Evolutionary conservation across 2,797 vertebrate genomes (phyloP).

Genomic region (Pantherophis alleghaniensis): DNA sequence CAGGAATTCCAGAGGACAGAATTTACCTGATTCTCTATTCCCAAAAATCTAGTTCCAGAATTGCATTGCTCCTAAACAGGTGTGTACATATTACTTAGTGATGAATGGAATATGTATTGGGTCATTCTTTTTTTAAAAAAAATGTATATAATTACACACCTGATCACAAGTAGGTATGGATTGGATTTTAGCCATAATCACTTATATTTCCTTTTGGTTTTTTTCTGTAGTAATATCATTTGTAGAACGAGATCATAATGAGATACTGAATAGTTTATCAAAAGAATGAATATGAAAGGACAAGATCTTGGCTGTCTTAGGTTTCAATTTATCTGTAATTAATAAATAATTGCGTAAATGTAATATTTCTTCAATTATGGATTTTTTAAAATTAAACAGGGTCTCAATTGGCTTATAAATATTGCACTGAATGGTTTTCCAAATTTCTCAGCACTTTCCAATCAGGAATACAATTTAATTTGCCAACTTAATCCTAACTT

Average conservation of each 20-base stretch:
- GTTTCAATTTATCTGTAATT: background rate
- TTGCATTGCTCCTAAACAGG: background rate
- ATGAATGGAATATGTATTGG: background rate
- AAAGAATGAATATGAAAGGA: background rate
- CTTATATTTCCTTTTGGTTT: slow-evolving; percentile 3
- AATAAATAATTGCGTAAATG: slow-evolving; percentile 10
- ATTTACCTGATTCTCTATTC: background rate
- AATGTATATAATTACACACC: background rate
- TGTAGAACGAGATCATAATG: background rate
- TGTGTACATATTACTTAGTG: background rate
- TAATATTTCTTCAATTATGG: slow-evolving; percentile 21
- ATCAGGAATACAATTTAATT: background rate
- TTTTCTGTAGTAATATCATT: background rate
- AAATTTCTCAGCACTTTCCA: slow-evolving; percentile 1
- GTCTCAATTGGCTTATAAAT: slow-evolving; percentile 19
- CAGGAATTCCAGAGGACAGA: background rate
- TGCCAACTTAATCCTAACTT: slow-evolving; percentile 1
- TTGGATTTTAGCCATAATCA: background rate
- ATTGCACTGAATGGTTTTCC: background rate
- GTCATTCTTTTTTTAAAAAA: background rate
- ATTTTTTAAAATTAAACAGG: background rate
- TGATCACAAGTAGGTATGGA: background rate
- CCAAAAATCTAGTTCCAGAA: background rate
- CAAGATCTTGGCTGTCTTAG: background rate
- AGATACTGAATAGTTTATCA: background rate